These are phyloP conservation scores for Leptopilina syphax DNA, from an alignment of 2,888 invertebrate genomes.

Conservation along the genomic window DNA sequence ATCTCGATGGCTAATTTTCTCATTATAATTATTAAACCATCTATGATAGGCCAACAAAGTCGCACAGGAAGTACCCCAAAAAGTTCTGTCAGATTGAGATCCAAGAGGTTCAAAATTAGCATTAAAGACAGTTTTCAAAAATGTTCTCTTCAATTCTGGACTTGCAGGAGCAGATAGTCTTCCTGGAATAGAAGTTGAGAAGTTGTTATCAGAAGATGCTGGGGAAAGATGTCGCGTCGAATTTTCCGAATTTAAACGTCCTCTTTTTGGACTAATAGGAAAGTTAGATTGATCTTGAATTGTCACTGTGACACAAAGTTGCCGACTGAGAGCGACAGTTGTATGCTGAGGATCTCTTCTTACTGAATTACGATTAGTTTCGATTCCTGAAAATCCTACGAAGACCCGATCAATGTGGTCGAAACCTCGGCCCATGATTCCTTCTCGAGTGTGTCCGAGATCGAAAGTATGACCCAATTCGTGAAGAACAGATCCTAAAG, in stretches of 20 bases:
- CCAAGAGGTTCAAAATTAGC: constrained; percentile 45
- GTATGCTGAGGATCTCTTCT: constrained; percentile 82
- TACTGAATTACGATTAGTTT: constrained; percentile 80
- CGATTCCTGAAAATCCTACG: constrained; percentile 80
- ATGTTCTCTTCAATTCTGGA: constrained; percentile 72
- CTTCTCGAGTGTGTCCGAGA: constrained; percentile 92
- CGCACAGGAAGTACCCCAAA: constrained; percentile 73
- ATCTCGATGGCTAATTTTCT: constrained; percentile 64
- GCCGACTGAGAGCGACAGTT: constrained; percentile 80
- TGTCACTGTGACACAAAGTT: constrained; percentile 82
- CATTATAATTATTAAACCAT: constrained; percentile 77
- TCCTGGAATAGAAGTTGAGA: constrained; percentile 74
- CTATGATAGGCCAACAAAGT: constrained; percentile 75
- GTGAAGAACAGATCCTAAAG: constrained; percentile 93
- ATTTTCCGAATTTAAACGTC: constrained; percentile 79
- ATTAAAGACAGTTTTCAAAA: constrained; percentile 64
- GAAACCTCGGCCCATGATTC: constrained; percentile 95
- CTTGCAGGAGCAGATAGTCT: constrained; percentile 73
- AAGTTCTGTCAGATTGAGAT: constrained; percentile 68
- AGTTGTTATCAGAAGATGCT: constrained; percentile 67
- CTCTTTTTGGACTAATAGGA: constrained; percentile 76
- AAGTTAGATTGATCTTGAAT: constrained; percentile 79
- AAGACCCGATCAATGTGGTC: constrained; percentile 90
- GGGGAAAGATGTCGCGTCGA: constrained; percentile 72
- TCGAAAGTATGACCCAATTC: constrained; percentile 97